Evolutionary conservation across 2,888 invertebrate genomes (phyloP).

Genomic region (Leptinotarsa juncta): DNA sequence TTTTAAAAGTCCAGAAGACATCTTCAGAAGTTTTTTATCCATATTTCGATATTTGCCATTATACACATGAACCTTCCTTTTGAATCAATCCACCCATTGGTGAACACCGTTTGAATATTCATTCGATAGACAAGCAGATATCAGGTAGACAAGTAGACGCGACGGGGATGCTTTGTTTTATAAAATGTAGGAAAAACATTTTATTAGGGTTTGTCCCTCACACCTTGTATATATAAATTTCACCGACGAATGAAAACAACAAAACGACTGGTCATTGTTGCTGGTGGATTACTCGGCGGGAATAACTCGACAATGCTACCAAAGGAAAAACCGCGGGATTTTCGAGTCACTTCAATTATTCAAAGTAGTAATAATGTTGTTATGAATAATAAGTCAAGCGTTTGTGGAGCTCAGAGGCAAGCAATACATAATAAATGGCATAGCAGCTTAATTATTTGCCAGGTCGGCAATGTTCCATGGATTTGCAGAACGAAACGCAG

Average conservation of each 20-base stretch:
- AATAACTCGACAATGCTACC: background rate
- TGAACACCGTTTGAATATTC: too few species aligned
- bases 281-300: background rate
- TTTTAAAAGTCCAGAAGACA: too few species aligned
- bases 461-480: slow-evolving; percentile 50
- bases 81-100: too few species aligned
- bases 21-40: too few species aligned
- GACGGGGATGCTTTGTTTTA: too few species aligned
- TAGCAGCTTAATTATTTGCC: slow-evolving; percentile 61
- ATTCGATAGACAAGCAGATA: too few species aligned
- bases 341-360: slow-evolving; percentile 59
- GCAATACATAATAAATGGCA: slow-evolving; percentile 63
- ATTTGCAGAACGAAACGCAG: slow-evolving; percentile 39
- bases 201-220: too few species aligned
- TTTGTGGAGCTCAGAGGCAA: slow-evolving; percentile 62
- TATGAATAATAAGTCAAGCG: slow-evolving; percentile 65
- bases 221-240: background rate
- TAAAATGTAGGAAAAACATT: too few species aligned
- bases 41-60: too few species aligned
- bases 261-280: background rate
- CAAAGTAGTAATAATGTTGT: slow-evolving; percentile 63
- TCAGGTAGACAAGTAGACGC: too few species aligned
- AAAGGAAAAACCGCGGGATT: slow-evolving; percentile 43
- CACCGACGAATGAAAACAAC: background rate
- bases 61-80: too few species aligned